Evolutionary conservation across 2,797 vertebrate species (phyloP).

Genomic region (Echiichthys vipera): DNA sequence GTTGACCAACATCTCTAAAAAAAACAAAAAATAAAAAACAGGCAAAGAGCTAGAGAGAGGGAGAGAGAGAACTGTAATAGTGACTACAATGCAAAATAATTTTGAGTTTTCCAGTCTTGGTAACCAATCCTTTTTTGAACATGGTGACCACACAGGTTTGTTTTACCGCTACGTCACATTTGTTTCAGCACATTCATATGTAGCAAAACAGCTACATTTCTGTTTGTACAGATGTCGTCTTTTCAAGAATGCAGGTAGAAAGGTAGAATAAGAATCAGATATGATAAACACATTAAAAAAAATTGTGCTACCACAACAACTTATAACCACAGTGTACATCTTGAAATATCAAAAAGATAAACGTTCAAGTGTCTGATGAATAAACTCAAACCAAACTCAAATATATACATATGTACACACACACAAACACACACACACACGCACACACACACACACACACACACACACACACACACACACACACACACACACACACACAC

Average conservation of each 20-base stretch:
- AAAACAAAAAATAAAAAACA: no score
- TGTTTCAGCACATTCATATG: neutral
- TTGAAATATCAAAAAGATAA: slow-evolving; percentile 17
- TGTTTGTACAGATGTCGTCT: neutral
- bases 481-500: slow-evolving; percentile 2
- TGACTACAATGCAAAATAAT: neutral
- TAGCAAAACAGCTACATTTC: neutral
- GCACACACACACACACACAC: neutral
- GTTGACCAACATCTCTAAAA: no score
- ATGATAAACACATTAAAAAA: no score
- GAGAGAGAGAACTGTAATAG: no score
- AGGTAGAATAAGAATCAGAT: neutral
- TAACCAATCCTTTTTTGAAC: neutral
- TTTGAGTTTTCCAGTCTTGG: neutral
- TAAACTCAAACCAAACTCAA: slow-evolving; percentile 14
- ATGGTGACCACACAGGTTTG: neutral
- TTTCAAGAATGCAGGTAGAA: no score
- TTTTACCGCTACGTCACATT: neutral
- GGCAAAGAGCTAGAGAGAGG: no score
- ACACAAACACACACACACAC: neutral
- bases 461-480: neutral
- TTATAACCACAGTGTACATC: neutral
- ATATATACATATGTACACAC: slow-evolving; percentile 13
- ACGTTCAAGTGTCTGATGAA: neutral
- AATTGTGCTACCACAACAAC: neutral